phyloP scores from a whole-genome alignment of 2,888 invertebrate genomes.

The Ctena decussata region DNA sequence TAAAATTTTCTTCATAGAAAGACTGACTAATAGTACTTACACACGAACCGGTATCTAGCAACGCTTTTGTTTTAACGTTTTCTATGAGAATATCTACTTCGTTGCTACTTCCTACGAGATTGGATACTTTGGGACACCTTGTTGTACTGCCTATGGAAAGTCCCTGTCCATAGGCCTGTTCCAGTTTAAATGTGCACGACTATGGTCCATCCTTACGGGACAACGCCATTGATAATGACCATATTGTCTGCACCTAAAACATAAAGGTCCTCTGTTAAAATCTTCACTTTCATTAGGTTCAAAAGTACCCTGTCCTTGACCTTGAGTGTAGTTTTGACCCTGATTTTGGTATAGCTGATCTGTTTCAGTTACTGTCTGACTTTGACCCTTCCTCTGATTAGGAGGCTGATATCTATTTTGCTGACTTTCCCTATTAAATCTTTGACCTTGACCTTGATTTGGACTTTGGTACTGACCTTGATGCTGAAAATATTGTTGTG shows the following conservation, averaged over 20 bases:
- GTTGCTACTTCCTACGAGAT: slow-evolving; percentile 9
- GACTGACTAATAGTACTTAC: slow-evolving; percentile 26
- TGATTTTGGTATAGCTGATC: too few species aligned
- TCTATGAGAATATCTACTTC: slow-evolving; percentile 16
- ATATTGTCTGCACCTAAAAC: background rate
- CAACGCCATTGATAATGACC: background rate
- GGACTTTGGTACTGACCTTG: too few species aligned
- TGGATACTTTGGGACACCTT: background rate
- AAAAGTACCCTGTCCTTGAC: background rate
- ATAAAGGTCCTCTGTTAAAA: background rate
- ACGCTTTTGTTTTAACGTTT: background rate
- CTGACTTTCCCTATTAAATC: too few species aligned
- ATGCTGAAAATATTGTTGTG: too few species aligned
- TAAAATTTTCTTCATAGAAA: slow-evolving; percentile 24
- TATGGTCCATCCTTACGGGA: background rate
- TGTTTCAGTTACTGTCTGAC: too few species aligned
- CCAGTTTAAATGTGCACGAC: background rate
- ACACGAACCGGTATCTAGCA: slow-evolving; percentile 36
- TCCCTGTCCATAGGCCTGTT: background rate
- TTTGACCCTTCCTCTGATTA: too few species aligned
- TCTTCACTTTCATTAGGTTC: background rate
- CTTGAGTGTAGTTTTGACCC: too few species aligned
- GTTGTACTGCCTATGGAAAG: background rate
- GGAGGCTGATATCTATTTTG: too few species aligned
- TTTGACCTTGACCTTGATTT: too few species aligned